Evolutionary conservation across 2,113 vertebrate genomes (phyloP), one percentile per base, ranked within the genome.

Genomic region (Phrynosoma platyrhinos): DNA sequence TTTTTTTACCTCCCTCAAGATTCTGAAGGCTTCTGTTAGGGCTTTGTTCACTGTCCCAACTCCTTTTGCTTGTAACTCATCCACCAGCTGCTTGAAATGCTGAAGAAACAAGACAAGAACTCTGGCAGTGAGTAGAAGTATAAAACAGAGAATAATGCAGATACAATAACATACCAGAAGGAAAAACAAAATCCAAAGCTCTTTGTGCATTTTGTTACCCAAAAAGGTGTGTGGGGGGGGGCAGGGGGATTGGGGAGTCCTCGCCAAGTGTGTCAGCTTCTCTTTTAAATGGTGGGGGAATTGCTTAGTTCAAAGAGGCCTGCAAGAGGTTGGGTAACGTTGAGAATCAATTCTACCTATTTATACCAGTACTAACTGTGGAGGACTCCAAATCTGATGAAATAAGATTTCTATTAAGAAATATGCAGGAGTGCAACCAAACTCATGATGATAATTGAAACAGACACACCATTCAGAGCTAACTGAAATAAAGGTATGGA

Each of bases 31-130:
- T 89, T 99, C 99, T 12, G 95, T 97, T 96, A 99, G 97, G 58
- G 98, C 99, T 79, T 97, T 98, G 91, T 94, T 98, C 90, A 99
- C 98, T 13, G 97, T 97, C 5, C 98, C 98, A 84, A 99, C 97
- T 71, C 99, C 99, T 95, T 98, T 99, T 74, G 98, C 98, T 82
- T 98, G 97, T 81, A 99, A 94, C n/a, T 97, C 97, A 0, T 98
- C 97, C 66, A 99, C 97, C 91, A 99, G 95, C 83, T 98, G 96
- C 93, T 99, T 99, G 95, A 99, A 99, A 92, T 99, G 99, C 99
- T 99, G 92, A 87, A 52, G 16, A 69, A 77, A 88, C 62, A 82
- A 88, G 27, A 40, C 25, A 83, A 42, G 77, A 72, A 88, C 52
- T 2, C 32, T 79, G 2, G 8, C 1, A 0, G 0, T 9, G 18